Evolutionary conservation across 2,888 invertebrate genomes (phyloP).

Genomic region (Trichacis sp.): DNA sequence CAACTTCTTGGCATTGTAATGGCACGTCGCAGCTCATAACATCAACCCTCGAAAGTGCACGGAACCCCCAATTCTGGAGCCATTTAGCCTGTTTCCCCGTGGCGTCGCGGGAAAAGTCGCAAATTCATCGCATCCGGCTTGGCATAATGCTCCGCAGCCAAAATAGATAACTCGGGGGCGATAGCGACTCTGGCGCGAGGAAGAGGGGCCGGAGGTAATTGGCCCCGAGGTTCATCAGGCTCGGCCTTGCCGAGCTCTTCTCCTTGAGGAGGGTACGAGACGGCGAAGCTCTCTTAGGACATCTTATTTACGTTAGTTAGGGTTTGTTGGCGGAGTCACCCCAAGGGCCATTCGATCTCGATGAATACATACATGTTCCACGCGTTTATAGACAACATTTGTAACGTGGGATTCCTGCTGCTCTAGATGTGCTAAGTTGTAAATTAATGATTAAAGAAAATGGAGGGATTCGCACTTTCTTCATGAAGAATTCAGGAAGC

Average conservation of each 20-base stretch:
- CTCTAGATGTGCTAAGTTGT: background rate
- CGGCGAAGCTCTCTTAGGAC: slow-evolving; percentile 49
- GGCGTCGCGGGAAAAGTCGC: slow-evolving; percentile 49
- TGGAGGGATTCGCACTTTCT: too few species aligned
- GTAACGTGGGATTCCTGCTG: background rate
- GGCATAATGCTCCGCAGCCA: slow-evolving; percentile 15
- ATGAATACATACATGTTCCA: slow-evolving; percentile 16
- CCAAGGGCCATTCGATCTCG: slow-evolving; percentile 48
- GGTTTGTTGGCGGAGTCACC: slow-evolving; percentile 66
- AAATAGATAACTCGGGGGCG: slow-evolving; percentile 24
- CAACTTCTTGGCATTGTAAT: slow-evolving; percentile 35
- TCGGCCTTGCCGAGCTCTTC: slow-evolving; percentile 43
- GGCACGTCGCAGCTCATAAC: slow-evolving; percentile 31
- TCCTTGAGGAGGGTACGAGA: slow-evolving; percentile 28
- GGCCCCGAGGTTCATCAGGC: slow-evolving; percentile 51
- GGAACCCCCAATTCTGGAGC: slow-evolving; percentile 15
- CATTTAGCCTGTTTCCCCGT: slow-evolving; percentile 26
- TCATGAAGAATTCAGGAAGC: too few species aligned
- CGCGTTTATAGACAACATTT: background rate
- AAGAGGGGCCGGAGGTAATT: slow-evolving; percentile 45
- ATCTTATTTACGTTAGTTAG: slow-evolving; percentile 69
- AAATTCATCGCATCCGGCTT: slow-evolving; percentile 54
- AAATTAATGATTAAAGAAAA: too few species aligned
- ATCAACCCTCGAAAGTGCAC: slow-evolving; percentile 20
- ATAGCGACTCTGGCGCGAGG: slow-evolving; percentile 20